Evolutionary conservation across 2,113 vertebrate species (phyloP), one percentile per base, ranked within the genome.

Genomic region (Carassius gibelio): DNA sequence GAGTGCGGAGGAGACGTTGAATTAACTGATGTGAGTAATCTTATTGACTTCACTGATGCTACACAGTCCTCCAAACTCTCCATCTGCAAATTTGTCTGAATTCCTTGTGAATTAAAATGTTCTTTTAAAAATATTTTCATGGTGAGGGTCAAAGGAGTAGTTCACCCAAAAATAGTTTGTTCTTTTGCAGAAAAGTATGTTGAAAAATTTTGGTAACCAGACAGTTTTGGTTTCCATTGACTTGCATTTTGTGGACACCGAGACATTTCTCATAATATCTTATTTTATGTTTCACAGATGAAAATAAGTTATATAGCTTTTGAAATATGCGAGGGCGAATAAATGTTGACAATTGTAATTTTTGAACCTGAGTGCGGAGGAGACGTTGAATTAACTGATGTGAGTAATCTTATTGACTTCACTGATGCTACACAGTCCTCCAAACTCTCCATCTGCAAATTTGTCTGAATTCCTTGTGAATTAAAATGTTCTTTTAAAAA

Each of bases 11-110:
- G 50, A 52, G 59, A 52, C 0, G 17, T 50, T 5, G 30, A 84
- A 26, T 66, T 34, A 75, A 78, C 38, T 52, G 42, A 77, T 77
- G 23, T 83, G 66, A 26, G 30, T 72, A 83, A 83, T 82, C 34
- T 3, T 26, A 10, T 42, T 83, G 66, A 34, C 68, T 83, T 59
- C 7, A 14, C 10, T 1, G 48, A 52, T 36, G 19, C 80, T 45
- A 66, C n/a, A 3, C 7, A 69, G 45, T 34, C 45, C 23, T 81
- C 38, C 38, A 64, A 69, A 69, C 45, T 69, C 64, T 52, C 68
- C 81, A 83, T 55, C 19, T 83, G 30, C 13, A 13, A 57, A 8
- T 59, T 26, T 1, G 30, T 34, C 62, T 71, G 81, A 69, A 82
- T 82, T 55, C 45, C 81, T 82, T 17, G 38, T 34, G 7, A 68